Conservation (phyloP, 2,113 vertebrate genomes). For the Asarcornis scutulata region DNA sequence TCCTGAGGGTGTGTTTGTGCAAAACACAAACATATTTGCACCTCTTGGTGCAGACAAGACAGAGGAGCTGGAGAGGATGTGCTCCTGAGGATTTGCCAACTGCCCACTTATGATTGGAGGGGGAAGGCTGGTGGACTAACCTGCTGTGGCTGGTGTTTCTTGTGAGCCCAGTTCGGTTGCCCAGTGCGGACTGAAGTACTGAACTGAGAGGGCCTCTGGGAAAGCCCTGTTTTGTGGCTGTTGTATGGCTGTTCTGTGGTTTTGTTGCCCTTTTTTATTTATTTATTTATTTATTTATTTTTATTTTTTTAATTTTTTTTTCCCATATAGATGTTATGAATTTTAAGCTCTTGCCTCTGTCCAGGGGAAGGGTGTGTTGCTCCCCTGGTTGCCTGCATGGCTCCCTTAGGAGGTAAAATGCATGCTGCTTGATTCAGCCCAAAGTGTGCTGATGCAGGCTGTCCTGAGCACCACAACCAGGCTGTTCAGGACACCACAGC, state of each 20-base stretch:
- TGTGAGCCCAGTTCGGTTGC: not conserved
- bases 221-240: no score
- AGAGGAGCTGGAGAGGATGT: not conserved
- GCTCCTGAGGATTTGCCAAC: not conserved
- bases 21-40: no score
- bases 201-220: not conserved
- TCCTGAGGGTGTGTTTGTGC: not conserved
- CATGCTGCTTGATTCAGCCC: fast-evolving
- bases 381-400: fast-evolving
- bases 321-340: not conserved
- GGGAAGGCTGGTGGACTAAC: no score
- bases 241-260: not conserved
- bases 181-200: fast-evolving
- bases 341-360: not conserved
- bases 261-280: not conserved
- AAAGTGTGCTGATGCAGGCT: not conserved
- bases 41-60: not conserved
- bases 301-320: not conserved
- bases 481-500: no score
- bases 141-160: not conserved
- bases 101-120: not conserved
- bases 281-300: no score
- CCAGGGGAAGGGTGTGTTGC: not conserved
- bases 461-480: not conserved
- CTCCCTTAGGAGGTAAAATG: not conserved